These are phyloP conservation scores for Stichopus horrens DNA, from an alignment of 53 echinoderm and acorn worm species.

Conservation along the genomic window DNA sequence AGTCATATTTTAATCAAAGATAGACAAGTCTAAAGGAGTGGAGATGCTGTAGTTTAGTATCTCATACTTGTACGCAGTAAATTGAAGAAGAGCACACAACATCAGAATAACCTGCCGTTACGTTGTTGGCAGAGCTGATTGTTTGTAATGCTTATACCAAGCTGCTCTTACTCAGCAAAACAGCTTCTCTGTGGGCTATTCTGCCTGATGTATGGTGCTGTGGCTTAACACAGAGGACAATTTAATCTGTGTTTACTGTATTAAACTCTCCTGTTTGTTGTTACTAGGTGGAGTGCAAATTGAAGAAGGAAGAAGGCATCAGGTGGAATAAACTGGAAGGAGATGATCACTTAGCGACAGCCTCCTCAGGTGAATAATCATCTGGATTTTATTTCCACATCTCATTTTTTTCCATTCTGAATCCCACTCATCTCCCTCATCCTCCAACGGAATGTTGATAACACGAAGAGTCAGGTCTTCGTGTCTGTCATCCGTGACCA, in stretches of 20 bases:
- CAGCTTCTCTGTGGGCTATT: too few species aligned
- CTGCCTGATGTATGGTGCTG: background rate
- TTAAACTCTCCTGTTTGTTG: background rate
- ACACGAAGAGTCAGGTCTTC: too few species aligned
- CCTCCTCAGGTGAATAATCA: slow-evolving; percentile 10
- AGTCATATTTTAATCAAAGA: too few species aligned
- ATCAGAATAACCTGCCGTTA: too few species aligned
- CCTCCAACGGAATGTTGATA: too few species aligned
- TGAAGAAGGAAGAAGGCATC: slow-evolving; percentile 85
- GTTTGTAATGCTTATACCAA: too few species aligned
- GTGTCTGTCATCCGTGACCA: too few species aligned
- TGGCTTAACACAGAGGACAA: background rate
- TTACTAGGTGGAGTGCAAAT: slow-evolving; percentile 81
- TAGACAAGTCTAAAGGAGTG: background rate
- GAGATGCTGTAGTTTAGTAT: background rate
- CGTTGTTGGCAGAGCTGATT: too few species aligned
- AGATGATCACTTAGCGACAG: slow-evolving; percentile 58
- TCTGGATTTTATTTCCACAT: too few species aligned
- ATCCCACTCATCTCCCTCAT: too few species aligned
- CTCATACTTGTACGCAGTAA: background rate
- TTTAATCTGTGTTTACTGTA: background rate
- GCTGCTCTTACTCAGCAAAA: too few species aligned
- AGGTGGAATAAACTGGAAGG: slow-evolving; percentile 92
- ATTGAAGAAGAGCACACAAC: background rate
- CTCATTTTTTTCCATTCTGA: too few species aligned